Base-by-base conservation (phyloP, 2,113 vertebrate species). In the Pycnonotus jocosus region DNA sequence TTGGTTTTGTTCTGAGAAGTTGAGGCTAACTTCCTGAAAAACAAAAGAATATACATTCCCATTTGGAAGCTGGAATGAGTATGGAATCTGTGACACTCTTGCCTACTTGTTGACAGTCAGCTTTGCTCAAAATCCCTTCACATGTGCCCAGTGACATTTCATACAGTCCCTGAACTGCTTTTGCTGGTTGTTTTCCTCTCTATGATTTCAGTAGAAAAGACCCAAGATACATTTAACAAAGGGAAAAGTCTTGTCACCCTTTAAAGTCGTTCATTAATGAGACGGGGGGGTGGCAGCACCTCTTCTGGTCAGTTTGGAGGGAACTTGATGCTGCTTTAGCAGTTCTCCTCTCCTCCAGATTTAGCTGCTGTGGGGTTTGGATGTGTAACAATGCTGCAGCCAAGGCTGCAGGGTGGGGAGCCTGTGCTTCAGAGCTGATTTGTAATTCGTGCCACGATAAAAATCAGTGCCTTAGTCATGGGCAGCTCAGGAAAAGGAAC, bases 331-430 rank as follows among this genome's bases (percentile, higher is more conserved):
- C 20, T 72, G 38, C 58, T 76, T 35, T 12, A 69, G 77, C 44
- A 57, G 7, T 30, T 89, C 42, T 72, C 5, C 56, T 81, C 11
- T 38, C 28, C 60, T 81, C 23, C 30, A 37, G 50, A 7, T 48
- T 40, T 18, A 1, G 4, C 51, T 78, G 69, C 8, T 74, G 40
- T 5, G 3, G 27, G 30, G 14, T 80, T 35, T 76, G 56, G 18
- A 18, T 84, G 44, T 37, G 54, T 45, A 12, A 8, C 8, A 74
- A 58, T 5, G 22, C 61, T 60, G 17, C 53, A 69, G 90, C 53
- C 65, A 17, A 50, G 80, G 48, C 80, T 24, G 64, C 78, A 62
- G 84, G 93, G 74, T 87, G 87, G 73, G 42, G 78, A 95, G 71
- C 42, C 70, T 56, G 58, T 23, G 71, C 90, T 61, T 65, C 70